Conservation (phyloP, 2,888 invertebrate genomes). For the Epiblema foenella region DNA sequence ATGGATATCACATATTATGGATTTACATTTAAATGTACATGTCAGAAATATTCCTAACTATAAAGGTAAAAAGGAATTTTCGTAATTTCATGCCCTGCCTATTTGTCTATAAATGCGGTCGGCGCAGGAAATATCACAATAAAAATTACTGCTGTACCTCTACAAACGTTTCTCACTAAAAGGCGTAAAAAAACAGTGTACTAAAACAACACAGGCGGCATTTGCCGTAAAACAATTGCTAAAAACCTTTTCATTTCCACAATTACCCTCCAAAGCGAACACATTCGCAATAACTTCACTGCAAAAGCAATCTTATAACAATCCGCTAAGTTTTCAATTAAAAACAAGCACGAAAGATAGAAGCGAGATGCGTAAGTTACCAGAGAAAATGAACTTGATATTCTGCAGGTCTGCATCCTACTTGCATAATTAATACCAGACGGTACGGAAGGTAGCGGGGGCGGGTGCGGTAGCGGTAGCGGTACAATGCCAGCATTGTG, state of each 20-base stretch:
- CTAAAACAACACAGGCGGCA: conserved; percentile 16
- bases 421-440: conserved; percentile 35
- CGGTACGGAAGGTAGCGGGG: conserved; percentile 14
- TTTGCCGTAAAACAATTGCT: conserved; percentile 28
- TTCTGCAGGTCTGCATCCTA: conserved; percentile 27
- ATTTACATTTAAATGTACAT: too few relatives aligned
- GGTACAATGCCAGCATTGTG: conserved; percentile 33
- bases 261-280: background rate
- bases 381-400: conserved; percentile 35
- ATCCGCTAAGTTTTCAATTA: background rate
- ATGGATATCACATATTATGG: too few relatives aligned
- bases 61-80: too few relatives aligned
- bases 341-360: background rate
- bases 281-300: background rate
- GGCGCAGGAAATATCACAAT: conserved; percentile 5
- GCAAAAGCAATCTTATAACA: background rate
- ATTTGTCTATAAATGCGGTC: too few relatives aligned
- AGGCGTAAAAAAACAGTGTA: conserved; percentile 10
- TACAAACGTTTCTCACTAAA: conserved; percentile 8
- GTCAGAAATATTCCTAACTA: too few relatives aligned
- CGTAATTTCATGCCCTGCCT: too few relatives aligned
- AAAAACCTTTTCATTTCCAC: conserved; percentile 9
- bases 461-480: conserved; percentile 8
- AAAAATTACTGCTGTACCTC: conserved; percentile 7
- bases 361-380: conserved; percentile 10